Evolutionary conservation across 1,140 invertebrate species (phyloP).

Genomic region (Caerostris darwini): DNA sequence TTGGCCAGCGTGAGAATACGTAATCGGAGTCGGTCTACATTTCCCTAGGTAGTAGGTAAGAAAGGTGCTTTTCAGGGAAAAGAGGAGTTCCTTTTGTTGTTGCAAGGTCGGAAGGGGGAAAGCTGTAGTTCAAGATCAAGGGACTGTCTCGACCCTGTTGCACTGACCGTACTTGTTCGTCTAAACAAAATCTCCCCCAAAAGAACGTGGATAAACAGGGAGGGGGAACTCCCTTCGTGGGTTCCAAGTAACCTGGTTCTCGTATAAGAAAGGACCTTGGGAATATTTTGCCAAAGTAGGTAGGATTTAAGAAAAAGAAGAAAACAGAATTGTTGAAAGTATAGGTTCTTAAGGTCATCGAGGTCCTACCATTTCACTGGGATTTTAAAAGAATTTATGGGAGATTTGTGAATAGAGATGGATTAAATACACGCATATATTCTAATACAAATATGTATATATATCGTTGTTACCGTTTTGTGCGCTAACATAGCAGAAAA

Average conservation of each 20-base stretch:
- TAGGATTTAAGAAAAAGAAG: conserved; percentile 23
- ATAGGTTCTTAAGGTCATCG: conserved; percentile 64
- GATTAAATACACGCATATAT: background rate
- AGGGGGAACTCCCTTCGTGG: background rate
- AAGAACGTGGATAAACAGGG: conserved; percentile 27
- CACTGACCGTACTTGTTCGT: conserved; percentile 58
- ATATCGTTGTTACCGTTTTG: conserved; percentile 57
- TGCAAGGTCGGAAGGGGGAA: conserved; percentile 59
- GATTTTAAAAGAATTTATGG: conserved; percentile 56
- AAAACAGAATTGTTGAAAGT: conserved; percentile 65
- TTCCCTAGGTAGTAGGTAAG: conserved; percentile 54
- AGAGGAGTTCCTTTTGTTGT: background rate
- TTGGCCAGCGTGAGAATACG: conserved; percentile 60
- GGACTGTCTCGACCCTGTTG: conserved; percentile 42
- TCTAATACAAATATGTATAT: background rate
- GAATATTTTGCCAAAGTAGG: conserved; percentile 64
- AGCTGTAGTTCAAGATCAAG: conserved; percentile 43
- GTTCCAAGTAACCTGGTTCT: background rate
- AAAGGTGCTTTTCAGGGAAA: conserved; percentile 43
- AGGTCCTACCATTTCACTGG: background rate
- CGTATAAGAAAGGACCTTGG: conserved; percentile 12
- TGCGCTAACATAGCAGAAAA: conserved; percentile 32
- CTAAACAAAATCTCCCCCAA: conserved; percentile 46
- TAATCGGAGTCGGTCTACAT: conserved; percentile 49
- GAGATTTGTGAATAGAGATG: conserved; percentile 23